Percentiles rank a stretch among this genome's conserved stretches.
phyloP scores from a whole-genome alignment of 2,888 invertebrate species.

The Gibbula magus region DNA sequence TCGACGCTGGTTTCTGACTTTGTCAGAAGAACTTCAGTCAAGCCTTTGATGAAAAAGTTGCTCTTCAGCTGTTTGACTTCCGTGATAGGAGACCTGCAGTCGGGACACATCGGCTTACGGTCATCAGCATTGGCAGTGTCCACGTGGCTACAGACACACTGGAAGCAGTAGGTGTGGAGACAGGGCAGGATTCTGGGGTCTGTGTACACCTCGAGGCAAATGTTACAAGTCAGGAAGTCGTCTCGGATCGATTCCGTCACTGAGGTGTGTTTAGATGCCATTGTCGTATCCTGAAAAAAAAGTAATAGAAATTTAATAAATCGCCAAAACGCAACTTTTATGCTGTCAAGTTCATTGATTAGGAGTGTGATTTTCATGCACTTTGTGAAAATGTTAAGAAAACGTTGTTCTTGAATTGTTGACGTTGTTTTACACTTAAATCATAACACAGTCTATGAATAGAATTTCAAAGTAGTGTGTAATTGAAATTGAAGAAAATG shows the following conservation, averaged over 20 bases:
- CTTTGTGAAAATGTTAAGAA: no score
- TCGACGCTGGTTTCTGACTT: not conserved
- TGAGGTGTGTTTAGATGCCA: not conserved
- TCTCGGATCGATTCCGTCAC: not conserved
- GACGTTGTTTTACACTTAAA: no score
- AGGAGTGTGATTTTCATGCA: no score
- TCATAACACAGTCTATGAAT: no score
- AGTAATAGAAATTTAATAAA: no score
- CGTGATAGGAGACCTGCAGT: not conserved
- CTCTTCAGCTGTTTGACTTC: not conserved
- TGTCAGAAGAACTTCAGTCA: not conserved
- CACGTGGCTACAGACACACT: not conserved
- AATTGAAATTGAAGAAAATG: no score
- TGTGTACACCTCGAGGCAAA: not conserved
- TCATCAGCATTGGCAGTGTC: not conserved
- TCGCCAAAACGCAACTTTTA: no score
- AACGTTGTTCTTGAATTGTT: no score
- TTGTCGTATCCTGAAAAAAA: no score
- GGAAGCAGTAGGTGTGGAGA: not conserved
- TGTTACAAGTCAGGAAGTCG: not conserved
- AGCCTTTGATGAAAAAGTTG: not conserved
- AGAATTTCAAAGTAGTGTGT: no score
- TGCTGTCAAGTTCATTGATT: no score
- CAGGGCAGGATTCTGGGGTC: constrained; percentile 12
- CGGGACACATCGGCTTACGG: not conserved